Conservation (phyloP, 2,113 vertebrate genomes). For the Osmerus mordax region DNA sequence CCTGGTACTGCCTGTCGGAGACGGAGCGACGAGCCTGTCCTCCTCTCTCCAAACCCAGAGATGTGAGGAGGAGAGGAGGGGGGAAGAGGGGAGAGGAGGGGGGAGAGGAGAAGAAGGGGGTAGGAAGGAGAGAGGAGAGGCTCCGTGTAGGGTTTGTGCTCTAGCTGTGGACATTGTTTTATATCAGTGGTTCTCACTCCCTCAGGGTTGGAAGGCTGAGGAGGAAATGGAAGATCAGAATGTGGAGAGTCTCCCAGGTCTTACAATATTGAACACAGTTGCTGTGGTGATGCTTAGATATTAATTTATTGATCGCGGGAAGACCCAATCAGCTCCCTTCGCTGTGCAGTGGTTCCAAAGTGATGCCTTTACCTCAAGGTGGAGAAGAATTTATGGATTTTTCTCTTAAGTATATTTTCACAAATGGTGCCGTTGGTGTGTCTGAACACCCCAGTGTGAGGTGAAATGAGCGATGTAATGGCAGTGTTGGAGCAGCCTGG, state of each 20-base stretch:
- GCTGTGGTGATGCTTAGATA: not conserved
- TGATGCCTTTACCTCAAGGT: too few species aligned
- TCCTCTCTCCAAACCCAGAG: constrained; percentile 28
- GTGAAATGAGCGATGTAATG: too few species aligned
- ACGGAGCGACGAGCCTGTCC: constrained; percentile 40
- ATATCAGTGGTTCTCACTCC: too few species aligned
- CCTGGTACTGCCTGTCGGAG: constrained; percentile 12
- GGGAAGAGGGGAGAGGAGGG: too few species aligned
- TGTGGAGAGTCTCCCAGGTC: constrained; percentile 9
- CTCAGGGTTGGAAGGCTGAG: constrained; percentile 4
- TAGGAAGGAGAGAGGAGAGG: not conserved
- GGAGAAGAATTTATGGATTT: not conserved
- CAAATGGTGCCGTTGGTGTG: too few species aligned
- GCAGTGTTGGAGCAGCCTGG: too few species aligned
- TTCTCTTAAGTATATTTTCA: not conserved
- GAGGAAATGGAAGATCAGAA: constrained; percentile 1
- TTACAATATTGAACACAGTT: constrained; percentile 17
- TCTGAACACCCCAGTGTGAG: too few species aligned
- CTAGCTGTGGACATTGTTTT: too few species aligned
- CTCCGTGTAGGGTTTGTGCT: constrained; percentile 26
- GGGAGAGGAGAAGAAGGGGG: not conserved
- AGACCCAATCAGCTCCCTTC: not conserved
- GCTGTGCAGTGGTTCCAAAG: not conserved
- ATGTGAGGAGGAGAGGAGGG: not conserved
- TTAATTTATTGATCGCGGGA: constrained; percentile 6